Base-by-base conservation (phyloP, 2,888 invertebrate genomes). In the Ellobium chinense region DNA sequence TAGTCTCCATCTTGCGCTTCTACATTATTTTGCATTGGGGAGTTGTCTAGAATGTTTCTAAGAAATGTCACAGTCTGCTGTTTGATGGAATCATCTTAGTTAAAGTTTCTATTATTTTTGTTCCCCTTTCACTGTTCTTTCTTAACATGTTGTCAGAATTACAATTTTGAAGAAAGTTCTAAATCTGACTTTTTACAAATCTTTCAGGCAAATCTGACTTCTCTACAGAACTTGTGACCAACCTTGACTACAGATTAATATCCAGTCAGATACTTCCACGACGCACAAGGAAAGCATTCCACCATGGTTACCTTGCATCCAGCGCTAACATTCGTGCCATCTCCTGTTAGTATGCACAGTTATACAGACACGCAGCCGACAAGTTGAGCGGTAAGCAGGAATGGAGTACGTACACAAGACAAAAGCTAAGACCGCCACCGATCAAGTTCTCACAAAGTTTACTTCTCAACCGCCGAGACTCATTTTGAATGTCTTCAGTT, bases 341-440 rank as follows among this genome's bases (percentile, higher is more conserved):
- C 4, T 69, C 68, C 66, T 31, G 77, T 77, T 77, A 77, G 77
- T 77, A 77, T 39, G 60, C 68, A 77, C 56, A 56, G 63, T 36
- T 27, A 74, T 34, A 54, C 1, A 74, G 31, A 46, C 63, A 34
- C 46, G 27, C 56, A 24, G 66, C n/a, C 56, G 34, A 34, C 31
- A 54, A 37, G 29, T 65, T 24, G 63, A 54, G 76, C 66, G 76
- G 76, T 65, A 76, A 76, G 76, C 76, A 66, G 77, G 60, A 65
- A 58, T 60, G 60, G 69, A 65, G 58, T 36, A 37, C 29, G 62
- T 37, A 78, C 72, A 63, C 72, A 72, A 54, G 34, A 63, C 78
- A 78, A 72, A 54, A 46, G 78, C 78, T 72, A 72, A 78, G 78
- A 72, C 78, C 72, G 65, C 72, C 78, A 78, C 78, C 78, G 72